Evolutionary conservation across 53 echinoderm and acorn worm species (phyloP), one percentile per base, ranked within the genome.

Genomic region (Apostichopus leukothele): DNA sequence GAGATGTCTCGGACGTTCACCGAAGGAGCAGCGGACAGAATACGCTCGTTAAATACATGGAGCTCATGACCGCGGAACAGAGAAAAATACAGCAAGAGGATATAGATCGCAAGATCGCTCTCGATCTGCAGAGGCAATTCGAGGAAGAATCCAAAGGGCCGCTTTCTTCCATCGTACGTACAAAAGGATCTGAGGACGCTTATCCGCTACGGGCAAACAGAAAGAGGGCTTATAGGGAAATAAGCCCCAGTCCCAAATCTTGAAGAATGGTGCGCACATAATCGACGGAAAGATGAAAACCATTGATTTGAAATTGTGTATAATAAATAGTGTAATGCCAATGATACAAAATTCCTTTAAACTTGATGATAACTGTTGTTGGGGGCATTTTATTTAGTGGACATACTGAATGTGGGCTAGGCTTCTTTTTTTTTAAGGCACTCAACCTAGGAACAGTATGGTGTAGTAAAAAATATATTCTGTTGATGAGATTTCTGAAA

Each of bases 11-110:
- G 18, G 75, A 87, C 13, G 25, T 23, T 16, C 79, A 75, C 39
- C 57, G 76, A 16, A 86, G 66, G 8, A 87, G 90, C 54, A 91
- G 91, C 14, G 88, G 91, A 9, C 81, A 84, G 55, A 94, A 94
- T 88, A 96, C 94, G 21, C 90, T 94, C 74, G 87, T 90, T 84
- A 93, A 91, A 53, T 97, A 95, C 90, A 90, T 97, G 93, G 94
- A 95, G 86, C 92, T 97, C 8, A 60, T 95, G 61, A 90, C 83
- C 12, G 90, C 95, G 80, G 97, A 97, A 61, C 88, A 95, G 86
- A 78, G 66, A 74, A 91, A 93, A 20, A 51, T 99, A 10, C 54
- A 89, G 18, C 99, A 99, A 75, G 99, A 99, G 78, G 99, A 96
- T 59, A 67, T 91, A 51, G 99, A 99, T 83, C 55, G 91, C 9